A percentile compares a stretch with the other conserved stretches of the same genome.
Conservation (phyloP, 1,140 invertebrate species). For the Pseudomyrmex concolor region DNA sequence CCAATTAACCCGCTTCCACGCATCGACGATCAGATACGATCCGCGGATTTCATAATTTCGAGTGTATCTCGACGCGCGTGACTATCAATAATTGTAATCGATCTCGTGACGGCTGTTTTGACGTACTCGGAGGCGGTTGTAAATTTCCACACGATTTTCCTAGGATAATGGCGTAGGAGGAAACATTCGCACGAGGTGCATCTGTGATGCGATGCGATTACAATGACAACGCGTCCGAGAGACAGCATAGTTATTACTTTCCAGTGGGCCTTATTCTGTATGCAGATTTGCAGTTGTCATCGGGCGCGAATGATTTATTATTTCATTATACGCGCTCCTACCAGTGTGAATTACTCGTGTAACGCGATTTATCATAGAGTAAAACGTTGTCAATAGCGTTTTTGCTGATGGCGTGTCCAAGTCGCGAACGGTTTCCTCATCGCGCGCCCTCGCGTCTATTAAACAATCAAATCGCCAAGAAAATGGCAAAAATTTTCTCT, state of each 20-base stretch:
- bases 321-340: constrained; percentile 40
- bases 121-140: constrained; percentile 8
- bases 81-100: constrained; percentile 70
- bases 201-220: background rate
- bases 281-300: constrained; percentile 55
- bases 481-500: background rate
- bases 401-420: constrained; percentile 2
- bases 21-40: constrained; percentile 75
- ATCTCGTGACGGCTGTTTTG: constrained; percentile 23
- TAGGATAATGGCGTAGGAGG: constrained; percentile 21
- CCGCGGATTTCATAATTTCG: constrained; percentile 69
- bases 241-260: constrained; percentile 39
- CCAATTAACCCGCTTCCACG: constrained; percentile 79
- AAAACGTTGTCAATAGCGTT: constrained; percentile 28
- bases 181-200: background rate
- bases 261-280: constrained; percentile 41
- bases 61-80: constrained; percentile 51
- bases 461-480: constrained; percentile 20
- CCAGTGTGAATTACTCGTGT: constrained; percentile 38
- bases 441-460: background rate
- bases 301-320: constrained; percentile 50
- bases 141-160: constrained; percentile 50
- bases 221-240: constrained; percentile 29
- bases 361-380: constrained; percentile 44
- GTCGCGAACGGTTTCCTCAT: background rate